Evolutionary conservation across 2,797 vertebrate species (phyloP), one percentile per base, ranked within the genome.

Genomic region (Danio aesculapii): DNA sequence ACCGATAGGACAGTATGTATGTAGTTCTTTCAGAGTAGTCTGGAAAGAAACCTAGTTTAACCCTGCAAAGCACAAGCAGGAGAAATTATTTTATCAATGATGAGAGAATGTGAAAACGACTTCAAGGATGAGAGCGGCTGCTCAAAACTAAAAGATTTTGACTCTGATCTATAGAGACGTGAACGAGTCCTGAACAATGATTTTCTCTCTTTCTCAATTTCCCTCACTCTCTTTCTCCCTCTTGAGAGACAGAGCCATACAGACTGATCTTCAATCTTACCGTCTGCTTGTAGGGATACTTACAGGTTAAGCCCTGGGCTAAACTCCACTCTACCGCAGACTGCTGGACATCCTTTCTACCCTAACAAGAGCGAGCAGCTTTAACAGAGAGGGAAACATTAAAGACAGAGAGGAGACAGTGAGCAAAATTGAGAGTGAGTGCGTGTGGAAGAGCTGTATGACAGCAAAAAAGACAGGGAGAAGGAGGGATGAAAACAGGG

Each of bases 251-350:
- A 79, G 30, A 61, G 8, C 59, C 11, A 63, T 46, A 73, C 59
- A 67, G 52, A 57, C 50, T 30, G 50, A 81, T 81, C 68, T 72
- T 64, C 62, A 44, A 77, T 67, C 62, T 44, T 49, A 57, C 52
- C 10, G 5, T 71, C 77, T 53, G 17, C 69, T 80, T 57, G 68
- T 55, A 79, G 69, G 50, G 78, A 73, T 64, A 66, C 69, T 64
- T 67, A 49, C 14, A 53, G 79, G 61, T 66, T 66, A 73, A 81
- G 69, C 70, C 70, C 79, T 66, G 50, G 61, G 79, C 61, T 81
- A 73, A 80, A 41, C 78, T 50, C 30, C 10, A 58, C 21, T 57
- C 61, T 64, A 55, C 61, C 43, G 6, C 61, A 74, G 61, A 64
- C 10, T 49, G 47, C 61, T 74, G 50, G 14, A 74, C 21, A 8